Conservation (phyloP, 1,140 invertebrate genomes). For the Drosophila leontia region DNA sequence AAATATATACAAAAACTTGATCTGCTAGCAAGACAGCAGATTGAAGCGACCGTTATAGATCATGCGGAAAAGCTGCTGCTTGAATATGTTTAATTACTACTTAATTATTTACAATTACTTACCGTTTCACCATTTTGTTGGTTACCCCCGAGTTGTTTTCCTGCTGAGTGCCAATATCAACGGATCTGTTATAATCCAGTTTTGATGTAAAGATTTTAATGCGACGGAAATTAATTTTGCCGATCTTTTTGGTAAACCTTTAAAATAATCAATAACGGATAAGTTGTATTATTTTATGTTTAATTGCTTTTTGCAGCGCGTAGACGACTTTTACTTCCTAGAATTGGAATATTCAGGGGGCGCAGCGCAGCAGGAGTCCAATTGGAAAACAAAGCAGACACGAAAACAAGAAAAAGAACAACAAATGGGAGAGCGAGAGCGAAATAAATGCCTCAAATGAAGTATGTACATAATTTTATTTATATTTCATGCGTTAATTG, state of each 20-base stretch:
- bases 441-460: conserved; percentile 8
- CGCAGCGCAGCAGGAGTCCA: conserved; percentile 47
- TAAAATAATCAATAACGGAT: conserved; percentile 31
- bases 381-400: conserved; percentile 40
- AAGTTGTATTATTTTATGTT: conserved; percentile 13
- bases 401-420: conserved; percentile 17
- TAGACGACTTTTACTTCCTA: conserved; percentile 30
- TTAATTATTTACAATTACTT: conserved; percentile 41
- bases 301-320: conserved; percentile 14
- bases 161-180: conserved; percentile 84
- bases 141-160: conserved; percentile 84
- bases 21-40: neutral
- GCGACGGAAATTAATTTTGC: conserved; percentile 83
- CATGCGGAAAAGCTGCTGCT: neutral
- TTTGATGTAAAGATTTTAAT: conserved; percentile 85
- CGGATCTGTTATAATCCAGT: conserved; percentile 85
- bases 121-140: conserved; percentile 85
- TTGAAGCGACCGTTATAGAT: neutral
- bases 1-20: neutral
- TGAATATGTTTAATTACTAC: neutral
- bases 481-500: conserved; percentile 56
- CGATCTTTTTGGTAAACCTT: conserved; percentile 66
- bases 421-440: neutral
- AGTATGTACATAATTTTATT: conserved; percentile 30
- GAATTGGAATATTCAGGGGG: conserved; percentile 17